phyloP scores from a whole-genome alignment of 2,113 vertebrate species.

The Sialia sialis region DNA sequence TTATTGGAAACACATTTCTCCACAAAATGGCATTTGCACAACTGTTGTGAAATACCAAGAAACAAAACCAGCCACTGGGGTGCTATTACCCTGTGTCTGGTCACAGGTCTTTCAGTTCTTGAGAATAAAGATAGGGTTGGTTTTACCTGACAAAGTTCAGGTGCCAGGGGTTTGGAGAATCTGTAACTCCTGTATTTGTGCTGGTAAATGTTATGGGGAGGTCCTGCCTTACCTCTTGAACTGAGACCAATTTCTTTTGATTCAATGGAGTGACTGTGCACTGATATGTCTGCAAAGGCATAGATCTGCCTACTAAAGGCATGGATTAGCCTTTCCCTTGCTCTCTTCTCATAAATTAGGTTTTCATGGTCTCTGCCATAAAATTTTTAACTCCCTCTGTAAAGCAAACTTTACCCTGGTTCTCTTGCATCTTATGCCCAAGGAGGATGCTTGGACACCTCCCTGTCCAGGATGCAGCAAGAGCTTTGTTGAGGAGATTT shows the following conservation, averaged over 20 bases:
- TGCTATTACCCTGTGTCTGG: not conserved
- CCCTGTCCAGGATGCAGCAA: not conserved
- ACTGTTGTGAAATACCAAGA: not conserved
- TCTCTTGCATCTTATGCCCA: not conserved
- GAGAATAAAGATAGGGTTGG: not conserved
- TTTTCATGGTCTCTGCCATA: accelerated
- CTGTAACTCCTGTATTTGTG: not conserved
- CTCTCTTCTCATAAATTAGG: not conserved
- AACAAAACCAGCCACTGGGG: not conserved
- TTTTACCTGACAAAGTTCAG: not conserved
- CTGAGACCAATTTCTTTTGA: not conserved
- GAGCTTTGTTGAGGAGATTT: not conserved
- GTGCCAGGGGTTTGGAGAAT: not conserved
- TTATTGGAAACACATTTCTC: not conserved
- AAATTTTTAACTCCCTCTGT: not conserved
- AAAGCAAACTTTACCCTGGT: not conserved
- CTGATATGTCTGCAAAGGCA: not conserved
- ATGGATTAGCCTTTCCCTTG: not conserved
- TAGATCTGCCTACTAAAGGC: not conserved
- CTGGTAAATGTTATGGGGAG: accelerated
- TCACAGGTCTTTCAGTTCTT: not conserved
- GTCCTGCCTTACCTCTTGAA: not conserved
- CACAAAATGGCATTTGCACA: not conserved
- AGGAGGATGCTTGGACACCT: not conserved
- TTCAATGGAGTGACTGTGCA: not conserved